Evolutionary conservation across 2,113 vertebrate species (phyloP).

Genomic region (Rhadina sibilatrix): DNA sequence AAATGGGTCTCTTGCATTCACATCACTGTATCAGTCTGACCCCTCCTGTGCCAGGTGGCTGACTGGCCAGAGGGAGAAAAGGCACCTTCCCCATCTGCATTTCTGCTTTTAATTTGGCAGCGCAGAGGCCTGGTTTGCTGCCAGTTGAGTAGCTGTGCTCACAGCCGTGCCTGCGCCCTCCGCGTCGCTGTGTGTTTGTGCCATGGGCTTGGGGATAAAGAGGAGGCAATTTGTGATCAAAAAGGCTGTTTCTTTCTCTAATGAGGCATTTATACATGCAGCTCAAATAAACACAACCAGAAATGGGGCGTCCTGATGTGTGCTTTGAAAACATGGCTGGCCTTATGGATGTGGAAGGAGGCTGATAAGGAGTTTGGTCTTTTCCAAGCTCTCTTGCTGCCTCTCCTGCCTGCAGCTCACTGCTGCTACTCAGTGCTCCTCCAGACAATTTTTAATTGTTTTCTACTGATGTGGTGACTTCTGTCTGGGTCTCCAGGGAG

Average conservation of each 20-base stretch:
- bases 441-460: neutral
- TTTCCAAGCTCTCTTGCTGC: neutral
- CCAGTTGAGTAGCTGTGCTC: neutral
- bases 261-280: neutral
- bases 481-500: neutral
- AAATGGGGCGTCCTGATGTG: neutral
- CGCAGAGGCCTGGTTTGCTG: neutral
- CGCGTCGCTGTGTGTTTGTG: fast-evolving
- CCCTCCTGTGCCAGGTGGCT: neutral
- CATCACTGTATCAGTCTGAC: fast-evolving
- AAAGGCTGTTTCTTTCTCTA: constrained; percentile 5
- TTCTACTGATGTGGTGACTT: neutral
- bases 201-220: neutral
- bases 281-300: neutral
- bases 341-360: neutral
- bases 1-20: neutral
- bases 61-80: neutral
- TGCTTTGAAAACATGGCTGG: neutral
- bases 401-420: neutral
- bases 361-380: neutral
- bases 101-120: neutral
- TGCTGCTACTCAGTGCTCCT: neutral
- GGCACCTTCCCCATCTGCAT: neutral
- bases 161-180: fast-evolving
- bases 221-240: neutral